Evolutionary conservation across 2,888 invertebrate genomes (phyloP).

Genomic region (Chymomyza caudatula): DNA sequence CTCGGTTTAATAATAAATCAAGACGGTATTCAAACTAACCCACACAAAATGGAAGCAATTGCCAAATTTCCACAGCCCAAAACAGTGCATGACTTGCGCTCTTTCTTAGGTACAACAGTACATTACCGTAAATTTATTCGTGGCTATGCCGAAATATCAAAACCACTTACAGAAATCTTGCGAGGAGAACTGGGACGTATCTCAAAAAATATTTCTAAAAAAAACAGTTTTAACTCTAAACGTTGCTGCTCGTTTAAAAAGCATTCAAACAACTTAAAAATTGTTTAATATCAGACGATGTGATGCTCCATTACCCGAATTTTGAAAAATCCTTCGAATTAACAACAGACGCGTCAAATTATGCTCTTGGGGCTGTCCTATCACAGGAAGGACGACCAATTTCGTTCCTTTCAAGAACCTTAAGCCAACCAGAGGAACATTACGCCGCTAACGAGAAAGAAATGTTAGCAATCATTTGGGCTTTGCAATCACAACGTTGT

Average conservation of each 20-base stretch:
- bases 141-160: constrained; percentile 12
- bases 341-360: constrained; percentile 55
- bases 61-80: neutral
- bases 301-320: constrained; percentile 20
- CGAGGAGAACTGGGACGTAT: constrained; percentile 5
- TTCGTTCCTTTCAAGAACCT: constrained; percentile 2
- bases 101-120: neutral
- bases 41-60: neutral
- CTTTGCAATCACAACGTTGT: constrained; percentile 65
- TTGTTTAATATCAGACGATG: constrained; percentile 1
- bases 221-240: constrained; percentile 11
- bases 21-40: neutral
- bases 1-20: neutral
- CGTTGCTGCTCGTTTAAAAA: constrained; percentile 1
- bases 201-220: neutral
- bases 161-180: constrained; percentile 12
- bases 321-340: constrained; percentile 21
- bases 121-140: neutral
- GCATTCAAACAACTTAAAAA: constrained; percentile 11
- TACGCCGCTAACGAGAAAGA: constrained; percentile 67
- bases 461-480: constrained; percentile 70
- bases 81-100: neutral
- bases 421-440: neutral
- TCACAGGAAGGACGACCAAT: constrained; percentile 4
- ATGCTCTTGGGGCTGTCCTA: neutral